These are phyloP conservation scores for Eristalis pertinax DNA, from an alignment of 2,888 invertebrate genomes.

Conservation along the genomic window DNA sequence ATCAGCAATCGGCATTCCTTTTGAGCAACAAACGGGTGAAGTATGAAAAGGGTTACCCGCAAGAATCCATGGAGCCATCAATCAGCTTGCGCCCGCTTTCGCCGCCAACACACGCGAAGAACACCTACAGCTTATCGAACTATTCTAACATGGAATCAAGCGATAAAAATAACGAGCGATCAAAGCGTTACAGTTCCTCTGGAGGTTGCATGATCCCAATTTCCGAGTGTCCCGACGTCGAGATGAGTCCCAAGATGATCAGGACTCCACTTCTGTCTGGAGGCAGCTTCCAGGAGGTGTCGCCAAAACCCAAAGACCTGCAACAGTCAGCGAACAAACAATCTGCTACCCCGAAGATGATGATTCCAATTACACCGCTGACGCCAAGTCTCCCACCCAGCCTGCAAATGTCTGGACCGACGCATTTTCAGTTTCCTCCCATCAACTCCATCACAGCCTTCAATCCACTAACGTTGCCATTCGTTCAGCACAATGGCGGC, in stretches of 20 bases:
- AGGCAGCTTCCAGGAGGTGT: conserved; percentile 86
- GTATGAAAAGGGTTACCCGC: conserved; percentile 59
- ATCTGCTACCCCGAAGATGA: conserved; percentile 81
- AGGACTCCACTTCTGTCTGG: conserved; percentile 92
- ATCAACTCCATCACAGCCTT: conserved; percentile 87
- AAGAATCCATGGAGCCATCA: conserved; percentile 15
- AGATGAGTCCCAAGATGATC: conserved; percentile 88
- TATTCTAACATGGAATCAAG: conserved; percentile 83
- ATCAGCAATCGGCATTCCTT: conserved; percentile 74
- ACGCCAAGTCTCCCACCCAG: conserved; percentile 83
- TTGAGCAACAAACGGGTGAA: conserved; percentile 40
- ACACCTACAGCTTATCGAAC: conserved; percentile 85
- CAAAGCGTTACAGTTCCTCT: conserved; percentile 78
- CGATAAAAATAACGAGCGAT: conserved; percentile 76
- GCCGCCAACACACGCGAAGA: conserved; percentile 12
- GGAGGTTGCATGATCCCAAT: conserved; percentile 85
- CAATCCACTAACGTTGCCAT: conserved; percentile 86
- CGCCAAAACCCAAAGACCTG: conserved; percentile 75
- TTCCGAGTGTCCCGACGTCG: conserved; percentile 83
- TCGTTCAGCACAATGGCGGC: conserved; percentile 83
- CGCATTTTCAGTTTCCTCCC: conserved; percentile 86
- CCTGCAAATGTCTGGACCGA: conserved; percentile 74
- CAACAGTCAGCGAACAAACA: conserved; percentile 76
- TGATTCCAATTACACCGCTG: conserved; percentile 83
- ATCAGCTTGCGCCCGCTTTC: conserved; percentile 34